Evolutionary conservation across 2,888 invertebrate genomes (phyloP).

Genomic region (Drosophila formosana): DNA sequence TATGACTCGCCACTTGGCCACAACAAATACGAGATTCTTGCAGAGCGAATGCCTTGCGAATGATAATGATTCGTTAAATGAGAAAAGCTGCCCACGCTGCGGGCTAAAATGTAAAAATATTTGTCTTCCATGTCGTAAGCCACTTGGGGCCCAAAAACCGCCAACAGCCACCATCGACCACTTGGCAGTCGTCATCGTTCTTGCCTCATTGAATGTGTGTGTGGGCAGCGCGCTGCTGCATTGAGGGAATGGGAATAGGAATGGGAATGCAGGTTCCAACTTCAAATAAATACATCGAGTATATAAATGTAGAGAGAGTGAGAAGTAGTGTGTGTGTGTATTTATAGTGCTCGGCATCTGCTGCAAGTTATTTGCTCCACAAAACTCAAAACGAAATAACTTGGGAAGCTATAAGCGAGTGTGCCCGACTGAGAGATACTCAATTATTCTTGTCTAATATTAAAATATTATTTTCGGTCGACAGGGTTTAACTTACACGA

Average conservation of each 20-base stretch:
- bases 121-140: slow-evolving; percentile 49
- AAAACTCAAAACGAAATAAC: slow-evolving; percentile 30
- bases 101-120: slow-evolving; percentile 38
- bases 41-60: background rate
- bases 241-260: slow-evolving; percentile 16
- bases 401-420: background rate
- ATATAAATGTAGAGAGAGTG: background rate
- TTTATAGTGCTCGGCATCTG: slow-evolving; percentile 17
- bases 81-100: slow-evolving; percentile 63
- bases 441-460: background rate
- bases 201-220: slow-evolving; percentile 27
- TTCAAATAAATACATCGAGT: slow-evolving; percentile 37
- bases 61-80: slow-evolving; percentile 42
- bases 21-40: background rate
- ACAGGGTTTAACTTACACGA: too few relatives aligned
- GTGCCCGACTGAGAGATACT: background rate
- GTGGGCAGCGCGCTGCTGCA: slow-evolving; percentile 38
- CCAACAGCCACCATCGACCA: slow-evolving; percentile 4
- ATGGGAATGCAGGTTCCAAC: slow-evolving; percentile 42
- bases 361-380: slow-evolving; percentile 39
- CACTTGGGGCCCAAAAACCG: slow-evolving; percentile 16
- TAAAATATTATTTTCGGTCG: background rate
- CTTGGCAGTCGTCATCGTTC: slow-evolving; percentile 32
- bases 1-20: slow-evolving; percentile 17
- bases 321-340: slow-evolving; percentile 7